Base-by-base conservation (phyloP, 2,888 invertebrate genomes). In the Drosophila merina region DNA sequence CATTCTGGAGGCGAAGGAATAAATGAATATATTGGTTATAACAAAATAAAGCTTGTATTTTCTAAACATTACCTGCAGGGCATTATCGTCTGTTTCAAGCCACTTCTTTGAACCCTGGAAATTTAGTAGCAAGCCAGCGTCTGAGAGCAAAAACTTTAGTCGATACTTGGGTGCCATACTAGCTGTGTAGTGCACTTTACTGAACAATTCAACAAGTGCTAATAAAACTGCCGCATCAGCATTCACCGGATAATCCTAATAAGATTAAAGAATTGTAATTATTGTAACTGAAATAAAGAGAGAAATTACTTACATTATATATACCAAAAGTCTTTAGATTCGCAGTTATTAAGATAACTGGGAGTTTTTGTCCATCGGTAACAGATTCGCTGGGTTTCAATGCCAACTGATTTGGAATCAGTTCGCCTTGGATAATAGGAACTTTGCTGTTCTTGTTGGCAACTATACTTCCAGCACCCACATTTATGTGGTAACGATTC, bases 61-160 rank as follows among this genome's bases (percentile, higher is more conserved):
- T 1, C 6, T 12, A 1, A 12, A n/a, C 8, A 8, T 12, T 91
- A 97, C 97, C 93, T 96, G 96, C 73, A 95, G 92, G 55, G 89
- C 82, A 75, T 91, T 91, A 54, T 92, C 95, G 89, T 99, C 80
- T 42, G 74, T 49, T 62, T 81, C 99, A 10, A 99, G 93, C 97
- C 98, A 99, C 88, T 97, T 97, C 92, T 98, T 98, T 44, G 97
- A 96, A 0, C 99, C 98, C 91, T 97, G 97, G 90, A 97, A 99
- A 93, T 99, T 99, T 7, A 95, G 92, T 40, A 96, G 93, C 90
- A 97, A 96, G 3, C 99, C 99, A 44, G 96, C 96, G 20, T 98
- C 98, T 30, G 97, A 95, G 58, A 98, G 93, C 57, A 98, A 93
- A 91, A 99, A 99, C 56, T 99, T 92, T 10, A 99, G 92, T 76